A percentile compares a stretch with the other conserved stretches of the same genome.
Evolutionary conservation across 2,797 vertebrate genomes (phyloP).

Genomic region (Sebastes taczanowskii): DNA sequence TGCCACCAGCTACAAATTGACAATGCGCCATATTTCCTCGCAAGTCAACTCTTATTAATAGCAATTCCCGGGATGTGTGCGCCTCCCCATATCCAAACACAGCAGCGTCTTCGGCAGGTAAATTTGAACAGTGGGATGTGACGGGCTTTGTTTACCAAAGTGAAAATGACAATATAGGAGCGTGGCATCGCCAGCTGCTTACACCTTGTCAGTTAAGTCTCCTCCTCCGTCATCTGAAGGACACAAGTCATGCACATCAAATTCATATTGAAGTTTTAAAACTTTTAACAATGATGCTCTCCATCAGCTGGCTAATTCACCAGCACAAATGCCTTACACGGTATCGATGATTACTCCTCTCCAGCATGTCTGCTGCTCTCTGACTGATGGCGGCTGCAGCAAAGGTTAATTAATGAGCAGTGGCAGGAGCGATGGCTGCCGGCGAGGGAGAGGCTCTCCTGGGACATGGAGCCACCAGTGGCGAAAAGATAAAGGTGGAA

Average conservation of each 20-base stretch:
- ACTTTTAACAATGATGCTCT: slow-evolving; percentile 37
- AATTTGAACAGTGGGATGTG: slow-evolving; percentile 43
- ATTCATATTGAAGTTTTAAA: slow-evolving; percentile 41
- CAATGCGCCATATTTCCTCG: slow-evolving; percentile 69
- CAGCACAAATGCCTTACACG: slow-evolving; percentile 39
- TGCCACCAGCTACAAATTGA: slow-evolving; percentile 75
- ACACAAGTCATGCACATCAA: not conserved
- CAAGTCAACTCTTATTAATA: slow-evolving; percentile 69
- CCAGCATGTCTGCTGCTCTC: slow-evolving; percentile 43
- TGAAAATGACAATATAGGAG: slow-evolving; percentile 36
- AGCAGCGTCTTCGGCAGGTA: slow-evolving; percentile 46
- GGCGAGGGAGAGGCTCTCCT: slow-evolving; percentile 63
- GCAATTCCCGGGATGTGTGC: slow-evolving; percentile 29
- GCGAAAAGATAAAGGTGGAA: slow-evolving; percentile 67
- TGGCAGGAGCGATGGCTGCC: slow-evolving; percentile 66
- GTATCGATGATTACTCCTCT: slow-evolving; percentile 57
- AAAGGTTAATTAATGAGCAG: slow-evolving; percentile 81
- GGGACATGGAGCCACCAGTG: slow-evolving; percentile 56
- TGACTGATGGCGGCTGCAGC: slow-evolving; percentile 67
- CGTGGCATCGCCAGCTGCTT: slow-evolving; percentile 23
- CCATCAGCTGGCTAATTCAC: slow-evolving; percentile 54
- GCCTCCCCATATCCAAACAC: slow-evolving; percentile 18
- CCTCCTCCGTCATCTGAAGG: slow-evolving; percentile 40
- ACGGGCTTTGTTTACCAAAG: slow-evolving; percentile 42
- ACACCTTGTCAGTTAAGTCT: slow-evolving; percentile 14